phyloP scores from a whole-genome alignment of 2,888 invertebrate genomes.

The Drosophila nr. medialis region DNA sequence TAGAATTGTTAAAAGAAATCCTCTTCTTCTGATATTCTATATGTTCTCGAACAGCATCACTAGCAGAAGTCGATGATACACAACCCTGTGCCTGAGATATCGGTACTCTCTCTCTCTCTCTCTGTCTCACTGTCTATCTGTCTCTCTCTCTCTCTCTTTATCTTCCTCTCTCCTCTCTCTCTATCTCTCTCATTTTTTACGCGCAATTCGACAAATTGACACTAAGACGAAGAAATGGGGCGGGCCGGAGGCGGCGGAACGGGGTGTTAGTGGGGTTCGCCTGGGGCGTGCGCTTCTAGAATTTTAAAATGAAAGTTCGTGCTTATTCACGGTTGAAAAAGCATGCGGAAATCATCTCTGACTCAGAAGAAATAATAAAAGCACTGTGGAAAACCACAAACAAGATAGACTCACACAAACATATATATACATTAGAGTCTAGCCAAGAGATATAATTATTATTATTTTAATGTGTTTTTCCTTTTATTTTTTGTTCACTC shows the following conservation, averaged over 20 bases:
- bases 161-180: slow-evolving; percentile 3
- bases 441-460: slow-evolving; percentile 69
- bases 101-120: slow-evolving; percentile 18
- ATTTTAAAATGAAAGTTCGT: slow-evolving; percentile 80
- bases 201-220: slow-evolving; percentile 60
- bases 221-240: slow-evolving; percentile 29
- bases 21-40: not conserved
- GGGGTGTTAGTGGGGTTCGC: slow-evolving; percentile 10
- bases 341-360: slow-evolving; percentile 78
- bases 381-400: slow-evolving; percentile 30
- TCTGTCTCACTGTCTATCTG: slow-evolving; percentile 5
- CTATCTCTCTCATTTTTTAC: slow-evolving; percentile 35
- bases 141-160: slow-evolving; percentile 22
- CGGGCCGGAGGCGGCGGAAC: not conserved
- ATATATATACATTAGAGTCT: slow-evolving; percentile 45
- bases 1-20: not conserved
- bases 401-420: not conserved
- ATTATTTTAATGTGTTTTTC: slow-evolving; percentile 76
- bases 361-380: slow-evolving; percentile 31
- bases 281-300: slow-evolving; percentile 59
- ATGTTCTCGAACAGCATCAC: not conserved
- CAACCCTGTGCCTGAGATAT: not conserved
- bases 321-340: slow-evolving; percentile 79
- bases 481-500: slow-evolving; percentile 21
- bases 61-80: no score